A percentile compares a stretch with the other conserved stretches of the same genome.
Evolutionary conservation across 2,113 vertebrate species (phyloP).

Genomic region (Noctilio leporinus): DNA sequence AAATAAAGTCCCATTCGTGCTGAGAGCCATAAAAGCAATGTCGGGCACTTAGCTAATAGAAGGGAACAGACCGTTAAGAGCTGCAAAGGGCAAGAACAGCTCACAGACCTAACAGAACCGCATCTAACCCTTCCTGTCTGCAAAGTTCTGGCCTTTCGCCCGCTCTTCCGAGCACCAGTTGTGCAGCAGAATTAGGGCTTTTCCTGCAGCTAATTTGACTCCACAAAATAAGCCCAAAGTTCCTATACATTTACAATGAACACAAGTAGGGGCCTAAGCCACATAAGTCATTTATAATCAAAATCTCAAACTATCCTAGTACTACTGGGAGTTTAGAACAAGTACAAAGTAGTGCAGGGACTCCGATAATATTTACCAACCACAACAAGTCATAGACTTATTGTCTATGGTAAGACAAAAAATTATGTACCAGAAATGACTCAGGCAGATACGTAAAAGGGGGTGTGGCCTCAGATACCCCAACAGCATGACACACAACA

Average conservation of each 20-base stretch:
- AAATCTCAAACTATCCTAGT: background rate
- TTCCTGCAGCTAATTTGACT: background rate
- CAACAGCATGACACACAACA: fast-evolving
- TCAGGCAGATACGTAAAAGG: background rate
- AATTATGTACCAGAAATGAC: background rate
- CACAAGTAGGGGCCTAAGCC: background rate
- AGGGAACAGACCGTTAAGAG: constrained; percentile 22
- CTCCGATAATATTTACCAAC: background rate
- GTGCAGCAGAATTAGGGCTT: background rate
- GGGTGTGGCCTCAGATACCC: background rate
- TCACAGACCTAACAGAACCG: constrained; percentile 12
- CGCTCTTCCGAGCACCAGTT: background rate
- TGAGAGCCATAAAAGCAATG: constrained; percentile 23
- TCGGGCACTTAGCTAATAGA: constrained; percentile 32
- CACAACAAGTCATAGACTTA: background rate
- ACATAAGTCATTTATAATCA: background rate
- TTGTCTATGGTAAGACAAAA: too few species aligned
- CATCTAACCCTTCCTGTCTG: constrained; percentile 20
- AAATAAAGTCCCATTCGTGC: constrained; percentile 41
- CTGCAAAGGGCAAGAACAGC: constrained; percentile 22
- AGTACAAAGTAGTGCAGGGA: background rate
- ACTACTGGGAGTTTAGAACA: background rate
- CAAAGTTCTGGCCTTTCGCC: background rate
- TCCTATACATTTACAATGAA: background rate
- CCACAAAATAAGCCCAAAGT: background rate